Base-by-base conservation (phyloP, 2,797 vertebrate genomes). In the Salarias fasciatus region DNA sequence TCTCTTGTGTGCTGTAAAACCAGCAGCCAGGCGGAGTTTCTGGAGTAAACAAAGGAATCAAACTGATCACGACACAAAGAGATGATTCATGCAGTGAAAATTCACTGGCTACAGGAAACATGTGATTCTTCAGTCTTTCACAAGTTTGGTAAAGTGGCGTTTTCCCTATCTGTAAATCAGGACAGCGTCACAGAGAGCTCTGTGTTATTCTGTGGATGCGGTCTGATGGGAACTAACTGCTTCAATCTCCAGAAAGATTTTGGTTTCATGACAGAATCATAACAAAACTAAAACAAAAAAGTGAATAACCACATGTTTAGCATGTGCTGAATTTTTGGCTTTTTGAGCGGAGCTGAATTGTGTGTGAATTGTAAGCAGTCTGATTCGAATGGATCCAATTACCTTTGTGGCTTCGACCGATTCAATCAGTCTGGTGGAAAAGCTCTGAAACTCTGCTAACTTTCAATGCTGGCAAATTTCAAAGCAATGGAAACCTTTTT, bases 401-500 rank as follows among this genome's bases (percentile, higher is more conserved):
- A 68, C 62, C 42, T 56, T 46, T 42, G 55, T 37, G 10, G 28
- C 64, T 47, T 28, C 15, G 52, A 45, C 36, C 45, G 46, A 51
- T 38, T 66, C 12, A 29, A 78, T 79, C 66, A 72, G 3, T 29
- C 44, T 2, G 44, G 47, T 14, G 46, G 66, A 78, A 69, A 66
- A 24, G 18, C 30, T 40, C 28, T 59, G 24, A 55, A 79, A 47
- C 38, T 2, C 11, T 37, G 53, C 49, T 75, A 51, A 76, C 78
- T 53, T 63, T 63, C 68, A 15, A 48, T 42, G 61, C 9, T 1
- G 3, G 5, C 28, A 44, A 56, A 49, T 65, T 51, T 62, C 37
- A 57, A 68, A 63, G 67, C 63, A 67, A 78, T 76, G 71, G 58
- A 52, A 75, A 61, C 61, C 61, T 61, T 72, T 70, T 77, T 80